These are phyloP conservation scores for Neoniphon sammara DNA, from an alignment of 2,797 vertebrate genomes.

Conservation along the genomic window DNA sequence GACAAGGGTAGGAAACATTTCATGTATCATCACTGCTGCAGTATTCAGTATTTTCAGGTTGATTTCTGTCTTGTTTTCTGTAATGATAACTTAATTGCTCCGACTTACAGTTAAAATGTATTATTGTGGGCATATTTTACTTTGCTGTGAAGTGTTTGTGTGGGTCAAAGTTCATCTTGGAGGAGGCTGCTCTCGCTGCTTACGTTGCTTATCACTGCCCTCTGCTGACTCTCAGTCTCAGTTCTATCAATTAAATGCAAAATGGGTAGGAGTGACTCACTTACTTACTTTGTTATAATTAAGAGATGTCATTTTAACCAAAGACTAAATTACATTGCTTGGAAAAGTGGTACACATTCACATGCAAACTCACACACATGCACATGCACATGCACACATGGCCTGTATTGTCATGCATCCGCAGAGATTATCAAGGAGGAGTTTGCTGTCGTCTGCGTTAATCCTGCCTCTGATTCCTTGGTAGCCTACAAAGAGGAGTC, in stretches of 20 bases:
- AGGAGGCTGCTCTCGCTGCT: not conserved
- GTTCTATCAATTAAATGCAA: not conserved
- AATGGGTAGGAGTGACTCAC: not conserved
- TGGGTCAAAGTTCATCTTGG: constrained; percentile 39
- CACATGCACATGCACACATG: not conserved
- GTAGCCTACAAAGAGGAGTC: not conserved
- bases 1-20: too few relatives aligned
- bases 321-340: not conserved
- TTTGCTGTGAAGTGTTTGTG: not conserved
- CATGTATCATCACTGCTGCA: too few relatives aligned
- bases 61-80: too few relatives aligned
- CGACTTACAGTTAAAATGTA: too few relatives aligned
- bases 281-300: not conserved
- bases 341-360: not conserved
- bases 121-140: too few relatives aligned
- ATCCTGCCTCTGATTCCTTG: constrained; percentile 48
- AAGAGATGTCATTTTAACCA: not conserved
- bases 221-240: constrained; percentile 61
- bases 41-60: too few relatives aligned
- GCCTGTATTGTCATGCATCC: constrained; percentile 9
- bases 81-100: too few relatives aligned
- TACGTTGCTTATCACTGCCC: constrained; percentile 63
- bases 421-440: constrained; percentile 25
- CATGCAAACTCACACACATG: not conserved
- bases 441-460: constrained; percentile 22